Evolutionary conservation across 2,797 vertebrate genomes (phyloP).

Genomic region (Podarcis siculus): DNA sequence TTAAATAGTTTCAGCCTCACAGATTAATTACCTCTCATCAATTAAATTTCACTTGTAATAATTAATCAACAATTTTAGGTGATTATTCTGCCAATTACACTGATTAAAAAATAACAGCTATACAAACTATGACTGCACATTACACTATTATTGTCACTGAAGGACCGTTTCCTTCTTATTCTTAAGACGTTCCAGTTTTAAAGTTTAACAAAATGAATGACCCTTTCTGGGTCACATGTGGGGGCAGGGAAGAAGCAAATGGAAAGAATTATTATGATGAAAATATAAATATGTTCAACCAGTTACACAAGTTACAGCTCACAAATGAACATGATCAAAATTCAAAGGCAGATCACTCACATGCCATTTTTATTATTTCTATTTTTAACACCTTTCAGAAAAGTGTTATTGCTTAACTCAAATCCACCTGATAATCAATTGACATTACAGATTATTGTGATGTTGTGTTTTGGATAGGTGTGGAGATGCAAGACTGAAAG

Average conservation of each 20-base stretch:
- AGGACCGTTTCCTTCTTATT: constrained; percentile 41
- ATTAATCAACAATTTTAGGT: not conserved
- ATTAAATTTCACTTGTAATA: not conserved
- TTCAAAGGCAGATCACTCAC: constrained; percentile 65
- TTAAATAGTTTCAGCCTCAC: not conserved
- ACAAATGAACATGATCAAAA: constrained; percentile 59
- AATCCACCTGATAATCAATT: constrained; percentile 52
- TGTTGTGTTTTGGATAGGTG: not conserved
- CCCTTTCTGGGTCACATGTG: constrained; percentile 45
- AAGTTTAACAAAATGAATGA: constrained; percentile 52
- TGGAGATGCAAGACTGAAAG: not conserved
- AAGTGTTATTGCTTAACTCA: constrained; percentile 55
- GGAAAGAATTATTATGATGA: constrained; percentile 26
- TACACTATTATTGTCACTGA: constrained; percentile 19
- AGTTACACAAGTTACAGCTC: constrained; percentile 55
- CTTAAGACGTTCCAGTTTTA: constrained; percentile 18
- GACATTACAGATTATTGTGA: constrained; percentile 34
- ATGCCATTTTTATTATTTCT: constrained; percentile 69
- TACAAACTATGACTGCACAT: not conserved
- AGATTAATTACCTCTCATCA: not conserved
- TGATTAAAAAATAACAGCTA: not conserved
- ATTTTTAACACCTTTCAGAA: constrained; percentile 63
- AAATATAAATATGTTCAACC: constrained; percentile 16
- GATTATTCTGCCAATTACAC: not conserved
- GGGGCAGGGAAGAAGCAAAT: constrained; percentile 41